Evolutionary conservation across 2,113 vertebrate species (phyloP).

Genomic region (Onychorhynchus coronatus): DNA sequence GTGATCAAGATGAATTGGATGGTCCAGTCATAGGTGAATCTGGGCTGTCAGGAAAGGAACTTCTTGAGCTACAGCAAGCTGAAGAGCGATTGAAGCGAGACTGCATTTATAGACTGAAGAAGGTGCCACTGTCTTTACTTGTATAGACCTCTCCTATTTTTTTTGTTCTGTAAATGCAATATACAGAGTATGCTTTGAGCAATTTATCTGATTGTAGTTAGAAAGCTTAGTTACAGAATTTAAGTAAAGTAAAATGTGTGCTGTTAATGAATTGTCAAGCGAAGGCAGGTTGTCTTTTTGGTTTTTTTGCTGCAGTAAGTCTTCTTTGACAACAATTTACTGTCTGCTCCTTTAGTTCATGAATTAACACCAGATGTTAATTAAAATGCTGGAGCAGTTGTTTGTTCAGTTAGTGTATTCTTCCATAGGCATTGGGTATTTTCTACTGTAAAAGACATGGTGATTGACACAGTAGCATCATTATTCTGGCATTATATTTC

Average conservation of each 20-base stretch:
- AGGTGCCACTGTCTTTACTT: slow-evolving; percentile 71
- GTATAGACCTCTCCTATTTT: not conserved
- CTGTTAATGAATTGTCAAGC: not conserved
- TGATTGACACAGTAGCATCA: not conserved
- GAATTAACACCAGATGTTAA: not conserved
- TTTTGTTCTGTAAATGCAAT: not conserved
- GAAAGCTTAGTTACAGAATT: not conserved
- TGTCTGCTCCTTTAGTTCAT: not conserved
- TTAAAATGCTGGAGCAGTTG: not conserved
- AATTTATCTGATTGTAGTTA: not conserved
- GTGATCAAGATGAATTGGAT: slow-evolving; percentile 69
- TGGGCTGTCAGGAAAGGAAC: slow-evolving; percentile 77
- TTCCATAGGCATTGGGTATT: not conserved
- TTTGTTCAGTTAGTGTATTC: not conserved
- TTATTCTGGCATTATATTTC: not conserved
- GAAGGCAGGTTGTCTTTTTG: not conserved
- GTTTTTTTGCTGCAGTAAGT: not conserved
- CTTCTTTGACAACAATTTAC: not conserved
- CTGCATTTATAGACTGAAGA: slow-evolving; percentile 81
- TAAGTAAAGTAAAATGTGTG: not conserved
- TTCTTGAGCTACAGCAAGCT: slow-evolving; percentile 76
- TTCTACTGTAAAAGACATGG: not conserved
- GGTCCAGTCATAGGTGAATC: slow-evolving; percentile 79
- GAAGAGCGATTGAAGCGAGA: slow-evolving; percentile 82
- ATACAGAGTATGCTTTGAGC: not conserved